These are phyloP conservation scores for Aphidius gifuensis DNA, from an alignment of 1,140 invertebrate species.

Conservation along the genomic window DNA sequence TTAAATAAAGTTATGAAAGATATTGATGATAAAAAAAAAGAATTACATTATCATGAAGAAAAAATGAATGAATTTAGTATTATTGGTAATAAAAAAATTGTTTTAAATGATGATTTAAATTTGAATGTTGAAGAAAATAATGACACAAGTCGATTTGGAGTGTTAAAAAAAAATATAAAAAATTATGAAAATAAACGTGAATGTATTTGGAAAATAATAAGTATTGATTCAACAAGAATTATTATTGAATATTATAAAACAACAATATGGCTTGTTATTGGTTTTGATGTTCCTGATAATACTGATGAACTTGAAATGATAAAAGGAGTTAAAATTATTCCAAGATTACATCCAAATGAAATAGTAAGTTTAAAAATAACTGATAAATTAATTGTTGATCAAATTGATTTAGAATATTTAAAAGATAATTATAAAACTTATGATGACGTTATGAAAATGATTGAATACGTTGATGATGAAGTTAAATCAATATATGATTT, in stretches of 20 bases:
- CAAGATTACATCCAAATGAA: background rate
- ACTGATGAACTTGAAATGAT: constrained; percentile 5
- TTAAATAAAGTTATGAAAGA: too few relatives aligned
- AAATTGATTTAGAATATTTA: constrained; percentile 7
- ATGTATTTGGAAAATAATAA: constrained; percentile 3
- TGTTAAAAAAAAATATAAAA: background rate
- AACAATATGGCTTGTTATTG: background rate
- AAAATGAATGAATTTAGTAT: background rate
- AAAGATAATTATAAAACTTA: constrained; percentile 5
- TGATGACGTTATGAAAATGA: constrained; percentile 12
- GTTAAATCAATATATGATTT: constrained; percentile 16
- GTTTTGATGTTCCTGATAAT: background rate
- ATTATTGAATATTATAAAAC: constrained; percentile 11
- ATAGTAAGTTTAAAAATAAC: background rate
- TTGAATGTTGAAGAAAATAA: background rate
- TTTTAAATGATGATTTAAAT: background rate
- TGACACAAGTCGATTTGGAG: constrained; percentile 1
- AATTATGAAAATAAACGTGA: background rate
- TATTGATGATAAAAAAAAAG: too few relatives aligned
- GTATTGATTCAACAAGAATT: background rate
- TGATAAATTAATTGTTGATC: constrained; percentile 6
- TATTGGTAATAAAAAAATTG: background rate
- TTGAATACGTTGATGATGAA: constrained; percentile 8
- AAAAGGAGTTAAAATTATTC: background rate
- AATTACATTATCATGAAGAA: background rate